phyloP scores from a whole-genome alignment of 2,888 invertebrate species.

The Oscheius sp. region DNA sequence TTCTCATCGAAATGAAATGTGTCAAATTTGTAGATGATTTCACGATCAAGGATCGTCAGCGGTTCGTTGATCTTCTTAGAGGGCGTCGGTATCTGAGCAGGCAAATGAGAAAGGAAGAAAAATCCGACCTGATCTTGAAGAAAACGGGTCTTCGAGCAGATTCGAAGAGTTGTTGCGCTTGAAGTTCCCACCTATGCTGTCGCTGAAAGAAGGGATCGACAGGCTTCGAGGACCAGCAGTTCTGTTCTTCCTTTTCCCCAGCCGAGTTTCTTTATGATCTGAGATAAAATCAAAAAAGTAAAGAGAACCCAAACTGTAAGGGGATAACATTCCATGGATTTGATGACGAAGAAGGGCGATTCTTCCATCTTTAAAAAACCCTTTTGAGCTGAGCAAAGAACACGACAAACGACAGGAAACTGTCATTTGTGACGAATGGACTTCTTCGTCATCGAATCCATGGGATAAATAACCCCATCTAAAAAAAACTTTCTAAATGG shows the following conservation, averaged over 20 bases:
- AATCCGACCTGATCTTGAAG: too few relatives aligned
- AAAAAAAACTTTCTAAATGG: too few relatives aligned
- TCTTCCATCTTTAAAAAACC: slow-evolving; percentile 2
- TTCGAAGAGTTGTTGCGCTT: not conserved
- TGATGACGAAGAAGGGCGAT: not conserved
- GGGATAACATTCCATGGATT: not conserved
- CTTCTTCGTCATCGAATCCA: too few relatives aligned
- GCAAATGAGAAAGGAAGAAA: too few relatives aligned
- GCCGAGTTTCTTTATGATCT: not conserved
- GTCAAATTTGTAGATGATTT: too few relatives aligned
- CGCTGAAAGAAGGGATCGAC: not conserved
- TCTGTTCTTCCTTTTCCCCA: slow-evolving; percentile 6
- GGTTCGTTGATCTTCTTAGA: too few relatives aligned
- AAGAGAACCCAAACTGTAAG: not conserved
- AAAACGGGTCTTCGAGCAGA: not conserved
- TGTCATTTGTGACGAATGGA: not conserved
- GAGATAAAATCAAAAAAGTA: too few relatives aligned
- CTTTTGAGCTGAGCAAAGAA: not conserved
- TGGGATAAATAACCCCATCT: too few relatives aligned
- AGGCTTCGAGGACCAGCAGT: not conserved
- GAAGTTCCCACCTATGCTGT: not conserved
- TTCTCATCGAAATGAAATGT: too few relatives aligned
- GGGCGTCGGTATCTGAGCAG: too few relatives aligned
- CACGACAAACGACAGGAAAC: slow-evolving; percentile 1
- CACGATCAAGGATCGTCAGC: too few relatives aligned